A percentile compares a stretch with the other conserved stretches of the same genome.
Conservation (phyloP, 2,888 invertebrate species). For the Heliconius ismenius region DNA sequence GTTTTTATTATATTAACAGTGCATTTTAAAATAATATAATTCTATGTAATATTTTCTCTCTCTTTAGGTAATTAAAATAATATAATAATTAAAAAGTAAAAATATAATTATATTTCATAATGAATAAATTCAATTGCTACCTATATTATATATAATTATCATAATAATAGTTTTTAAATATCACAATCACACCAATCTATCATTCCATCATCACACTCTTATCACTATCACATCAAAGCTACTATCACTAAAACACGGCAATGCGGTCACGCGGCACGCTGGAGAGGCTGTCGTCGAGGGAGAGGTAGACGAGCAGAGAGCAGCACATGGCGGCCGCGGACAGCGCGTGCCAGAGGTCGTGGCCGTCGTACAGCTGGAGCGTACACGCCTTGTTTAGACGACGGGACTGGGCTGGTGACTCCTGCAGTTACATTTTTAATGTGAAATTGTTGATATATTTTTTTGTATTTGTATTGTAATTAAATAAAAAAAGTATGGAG, state of each 20-base stretch:
- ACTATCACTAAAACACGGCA: constrained; percentile 62
- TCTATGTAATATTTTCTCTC: background rate
- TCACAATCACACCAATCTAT: too few species aligned
- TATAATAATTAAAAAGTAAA: background rate
- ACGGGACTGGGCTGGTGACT: constrained; percentile 88
- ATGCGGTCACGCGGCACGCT: constrained; percentile 60
- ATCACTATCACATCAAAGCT: too few species aligned
- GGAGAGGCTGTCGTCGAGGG: constrained; percentile 86
- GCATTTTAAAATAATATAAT: background rate
- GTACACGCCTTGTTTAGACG: constrained; percentile 88
- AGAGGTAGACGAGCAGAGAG: constrained; percentile 91
- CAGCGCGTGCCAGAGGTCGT: constrained; percentile 94
- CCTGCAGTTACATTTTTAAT: constrained; percentile 49
- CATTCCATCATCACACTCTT: too few species aligned
- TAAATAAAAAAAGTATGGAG: too few species aligned
- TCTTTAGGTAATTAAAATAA: background rate
- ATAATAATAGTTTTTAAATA: background rate
- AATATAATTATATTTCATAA: background rate
- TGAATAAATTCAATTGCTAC: background rate
- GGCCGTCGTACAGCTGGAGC: constrained; percentile 89
- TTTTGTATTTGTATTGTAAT: too few species aligned
- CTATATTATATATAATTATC: background rate
- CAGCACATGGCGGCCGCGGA: constrained; percentile 92
- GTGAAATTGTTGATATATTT: too few species aligned
- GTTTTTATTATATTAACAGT: background rate